These are phyloP conservation scores for Volucella zonaria DNA, from an alignment of 2,888 invertebrate genomes.

Conservation along the genomic window DNA sequence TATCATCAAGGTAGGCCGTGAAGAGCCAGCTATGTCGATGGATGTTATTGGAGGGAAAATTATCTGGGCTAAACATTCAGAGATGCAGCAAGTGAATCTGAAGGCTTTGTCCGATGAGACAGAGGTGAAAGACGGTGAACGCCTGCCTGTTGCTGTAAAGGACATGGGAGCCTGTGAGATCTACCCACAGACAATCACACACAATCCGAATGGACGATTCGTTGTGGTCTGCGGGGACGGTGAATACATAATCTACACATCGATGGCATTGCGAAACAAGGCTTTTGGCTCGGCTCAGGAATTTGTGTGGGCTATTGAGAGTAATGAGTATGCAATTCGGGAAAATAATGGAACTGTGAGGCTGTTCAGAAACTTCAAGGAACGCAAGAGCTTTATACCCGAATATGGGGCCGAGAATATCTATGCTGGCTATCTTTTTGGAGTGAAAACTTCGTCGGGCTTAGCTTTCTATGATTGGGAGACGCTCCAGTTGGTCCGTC, in stretches of 20 bases:
- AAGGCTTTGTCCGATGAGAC: constrained; percentile 83
- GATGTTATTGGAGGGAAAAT: constrained; percentile 99
- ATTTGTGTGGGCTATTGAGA: constrained; percentile 99
- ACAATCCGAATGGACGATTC: constrained; percentile 98
- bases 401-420: constrained; percentile 99
- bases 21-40: constrained; percentile 99
- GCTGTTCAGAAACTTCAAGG: constrained; percentile 99
- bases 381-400: constrained; percentile 96
- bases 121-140: constrained; percentile 94
- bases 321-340: constrained; percentile 94
- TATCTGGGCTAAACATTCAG: constrained; percentile 99
- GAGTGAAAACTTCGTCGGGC: constrained; percentile 95
- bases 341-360: constrained; percentile 95
- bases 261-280: constrained; percentile 99
- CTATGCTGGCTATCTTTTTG: constrained; percentile 94
- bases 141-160: constrained; percentile 96
- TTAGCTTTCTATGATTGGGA: constrained; percentile 99
- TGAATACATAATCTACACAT: constrained; percentile 99
- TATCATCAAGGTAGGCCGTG: constrained; percentile 88
- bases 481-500: constrained; percentile 92
- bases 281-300: constrained; percentile 99
- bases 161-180: constrained; percentile 99
- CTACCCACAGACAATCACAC: constrained; percentile 98
- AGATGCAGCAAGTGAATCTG: constrained; percentile 91
- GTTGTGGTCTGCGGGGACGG: constrained; percentile 99